These are phyloP conservation scores for Cathartes aura DNA, from an alignment of 2,113 vertebrate species.

Conservation along the genomic window DNA sequence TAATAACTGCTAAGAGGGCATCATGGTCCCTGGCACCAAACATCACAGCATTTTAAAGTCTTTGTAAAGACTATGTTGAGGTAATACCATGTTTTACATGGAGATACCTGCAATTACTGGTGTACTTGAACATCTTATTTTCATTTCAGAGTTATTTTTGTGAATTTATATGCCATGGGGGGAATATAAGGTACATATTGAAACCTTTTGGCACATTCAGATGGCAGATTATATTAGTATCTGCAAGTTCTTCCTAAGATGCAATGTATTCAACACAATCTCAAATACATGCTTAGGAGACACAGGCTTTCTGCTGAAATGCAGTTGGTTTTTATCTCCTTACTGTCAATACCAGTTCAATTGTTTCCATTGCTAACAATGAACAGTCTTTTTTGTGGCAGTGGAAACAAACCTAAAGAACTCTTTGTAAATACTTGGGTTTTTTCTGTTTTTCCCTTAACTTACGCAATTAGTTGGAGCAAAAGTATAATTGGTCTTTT, in stretches of 20 bases:
- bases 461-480: background rate
- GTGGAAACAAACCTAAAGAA: background rate
- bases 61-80: background rate
- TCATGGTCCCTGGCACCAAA: background rate
- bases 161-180: background rate
- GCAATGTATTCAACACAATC: background rate
- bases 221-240: background rate
- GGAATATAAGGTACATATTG: background rate
- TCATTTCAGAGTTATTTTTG: background rate
- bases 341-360: background rate
- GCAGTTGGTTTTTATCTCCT: background rate
- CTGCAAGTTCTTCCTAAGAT: background rate
- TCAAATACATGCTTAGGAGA: background rate
- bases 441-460: background rate
- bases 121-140: background rate
- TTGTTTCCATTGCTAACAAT: background rate
- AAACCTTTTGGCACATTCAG: background rate
- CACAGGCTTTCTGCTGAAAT: background rate
- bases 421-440: background rate
- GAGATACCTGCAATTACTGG: background rate
- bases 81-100: background rate
- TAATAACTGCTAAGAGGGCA: background rate
- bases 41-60: background rate
- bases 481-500: background rate
- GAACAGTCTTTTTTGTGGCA: background rate